Base-by-base conservation (phyloP, 2,113 vertebrate genomes). In the Opisthocomus hoazin region DNA sequence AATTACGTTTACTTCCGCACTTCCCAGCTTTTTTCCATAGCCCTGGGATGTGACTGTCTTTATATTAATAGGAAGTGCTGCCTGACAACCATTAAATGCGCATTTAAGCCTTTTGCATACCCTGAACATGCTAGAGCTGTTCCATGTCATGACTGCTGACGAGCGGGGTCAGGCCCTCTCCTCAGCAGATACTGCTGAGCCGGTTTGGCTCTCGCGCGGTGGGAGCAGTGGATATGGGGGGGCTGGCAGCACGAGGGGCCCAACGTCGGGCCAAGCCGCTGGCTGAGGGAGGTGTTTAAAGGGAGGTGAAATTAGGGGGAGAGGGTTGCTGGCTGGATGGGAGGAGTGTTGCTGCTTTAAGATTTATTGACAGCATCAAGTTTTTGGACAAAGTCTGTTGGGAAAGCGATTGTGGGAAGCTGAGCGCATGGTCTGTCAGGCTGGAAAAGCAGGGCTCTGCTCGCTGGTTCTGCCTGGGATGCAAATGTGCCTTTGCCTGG, bases 31-130 rank as follows among this genome's bases (percentile, higher is more conserved):
- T 94, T 89, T 84, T 93, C 93, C 96, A 89, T 89, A 93, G 96
- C 94, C 94, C 89, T 95, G 90, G 91, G 95, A 96, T 92, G 96
- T 83, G 80, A 78, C 93, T 94, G 89, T 96, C 94, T 93, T 94
- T 96, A 83, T 94, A 96, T 96, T 96, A 94, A 96, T 94, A 96
- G 89, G 94, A 96, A 54, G 89, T 85, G 94, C 93, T 95, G 89
- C 92, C 95, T 96, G 95, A 96, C 96, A 96, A 93, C 94, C 96
- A 96, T 96, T 96, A 96, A 96, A 97, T 96, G 96, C 87, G 84
- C 95, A 94, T 97, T 96, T 96, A 96, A 95, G 96, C 81, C 94
- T 97, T 96, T 97, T 96, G 96, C 94, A 96, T 97, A 94, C 64
- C 89, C 95, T 81, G 88, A 96, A 95, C 93, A 92, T 89, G 92